Evolutionary conservation across 2,888 invertebrate genomes (phyloP), one percentile per base, ranked within the genome.

Genomic region (Neoitamus cyanurus): DNA sequence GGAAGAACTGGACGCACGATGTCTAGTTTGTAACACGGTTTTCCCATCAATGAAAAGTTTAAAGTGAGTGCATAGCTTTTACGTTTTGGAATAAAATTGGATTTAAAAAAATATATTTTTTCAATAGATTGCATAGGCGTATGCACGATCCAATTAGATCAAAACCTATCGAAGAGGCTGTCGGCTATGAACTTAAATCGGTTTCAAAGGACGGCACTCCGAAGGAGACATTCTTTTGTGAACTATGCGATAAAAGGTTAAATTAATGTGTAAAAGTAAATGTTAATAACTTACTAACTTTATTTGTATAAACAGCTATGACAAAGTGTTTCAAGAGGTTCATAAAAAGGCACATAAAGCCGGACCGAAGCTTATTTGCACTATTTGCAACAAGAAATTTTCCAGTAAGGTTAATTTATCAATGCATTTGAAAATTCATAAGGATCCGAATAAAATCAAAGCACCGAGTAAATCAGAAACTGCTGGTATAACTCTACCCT

Each of bases 401-500:
- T 93, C 92, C 48, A 94, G 94, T 0, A 89, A 92, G 20, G 93
- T 93, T 30, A 95, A 94, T 89, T 90, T 95, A 28, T 93, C 93
- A 15, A 94, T 96, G 95, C 96, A 96, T 89, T 93, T 94, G 89
- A 94, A 93, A 87, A 95, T 95, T 36, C 96, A 96, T 90, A 85
- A 86, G 15, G 89, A 89, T 4, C 89, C 87, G 28, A 48, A 85
- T 3, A 48, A 80, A 42, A 77, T 83, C 15, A 72, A 72, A 11
- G 20, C 25, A 13, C 20, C 42, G 15, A 73, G n/a, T 34, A 86
- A 80, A 78, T 84, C 83, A 1, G 85, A 87, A 85, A 84, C 86
- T 7, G 86, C 84, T 1, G 87, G 87, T 3, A 84, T 86, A 85
- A 88, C 90, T 1, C 89, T 92, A 15, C 94, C 94, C 1, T 96